Percentiles rank a stretch among this genome's conserved stretches.
These are phyloP conservation scores for Spongilla lacustris DNA, from an alignment of 37 sponge, comb jelly and placozoan species.

Conservation along the genomic window DNA sequence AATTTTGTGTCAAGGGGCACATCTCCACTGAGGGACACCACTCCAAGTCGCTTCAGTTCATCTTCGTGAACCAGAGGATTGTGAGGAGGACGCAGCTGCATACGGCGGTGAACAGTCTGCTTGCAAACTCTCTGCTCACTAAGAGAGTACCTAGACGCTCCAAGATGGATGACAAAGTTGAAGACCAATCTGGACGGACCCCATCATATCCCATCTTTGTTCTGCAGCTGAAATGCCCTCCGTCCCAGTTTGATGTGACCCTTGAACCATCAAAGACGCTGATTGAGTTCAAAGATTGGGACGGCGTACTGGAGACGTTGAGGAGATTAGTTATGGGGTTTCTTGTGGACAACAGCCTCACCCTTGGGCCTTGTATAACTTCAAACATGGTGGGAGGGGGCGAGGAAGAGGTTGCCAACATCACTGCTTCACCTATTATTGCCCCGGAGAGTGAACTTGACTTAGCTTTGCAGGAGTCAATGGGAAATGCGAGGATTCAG, in stretches of 20 bases:
- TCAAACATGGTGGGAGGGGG: neutral
- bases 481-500: neutral
- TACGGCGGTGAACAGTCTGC: constrained; percentile 15
- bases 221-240: constrained; percentile 42
- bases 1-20: constrained; percentile 35
- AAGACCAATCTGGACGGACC: neutral
- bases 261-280: constrained; percentile 58
- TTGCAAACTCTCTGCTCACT: constrained; percentile 46
- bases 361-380: constrained; percentile 4
- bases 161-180: neutral
- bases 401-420: neutral
- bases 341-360: constrained; percentile 20
- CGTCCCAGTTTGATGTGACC: constrained; percentile 53
- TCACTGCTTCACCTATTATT: no score
- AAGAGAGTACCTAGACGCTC: neutral
- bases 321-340: constrained; percentile 12
- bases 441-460: neutral
- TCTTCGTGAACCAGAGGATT: constrained; percentile 70
- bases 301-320: neutral
- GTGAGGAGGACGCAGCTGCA: constrained; percentile 63
- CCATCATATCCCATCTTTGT: constrained; percentile 39
- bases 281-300: constrained; percentile 64
- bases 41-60: constrained; percentile 54
- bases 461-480: neutral
- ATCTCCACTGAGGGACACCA: constrained; percentile 48